A percentile compares a stretch with the other conserved stretches of the same genome.
Evolutionary conservation across 2,113 vertebrate species (phyloP).

Genomic region (Ammodytes dubius): DNA sequence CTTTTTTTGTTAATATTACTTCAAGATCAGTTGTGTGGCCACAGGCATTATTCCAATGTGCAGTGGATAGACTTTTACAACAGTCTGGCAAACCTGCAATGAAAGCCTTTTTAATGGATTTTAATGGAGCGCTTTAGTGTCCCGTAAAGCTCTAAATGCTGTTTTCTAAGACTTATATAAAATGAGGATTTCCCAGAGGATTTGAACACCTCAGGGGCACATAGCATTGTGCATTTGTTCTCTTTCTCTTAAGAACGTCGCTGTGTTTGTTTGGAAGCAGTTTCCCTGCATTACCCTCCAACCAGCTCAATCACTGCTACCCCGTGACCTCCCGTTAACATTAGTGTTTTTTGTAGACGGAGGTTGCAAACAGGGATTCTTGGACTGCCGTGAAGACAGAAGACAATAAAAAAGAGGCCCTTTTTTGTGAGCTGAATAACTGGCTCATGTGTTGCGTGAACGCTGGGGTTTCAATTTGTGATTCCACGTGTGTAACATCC

Average conservation of each 20-base stretch:
- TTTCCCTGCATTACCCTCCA: constrained; percentile 33
- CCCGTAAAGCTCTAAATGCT: constrained; percentile 58
- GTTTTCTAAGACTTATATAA: constrained; percentile 57
- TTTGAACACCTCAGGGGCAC: constrained; percentile 32
- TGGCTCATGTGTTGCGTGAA: background rate
- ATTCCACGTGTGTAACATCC: constrained; percentile 3
- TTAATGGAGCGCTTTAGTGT: constrained; percentile 61
- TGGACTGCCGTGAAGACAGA: constrained; percentile 14
- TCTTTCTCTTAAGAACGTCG: constrained; percentile 33
- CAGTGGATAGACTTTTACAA: constrained; percentile 8
- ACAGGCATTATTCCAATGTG: constrained; percentile 10
- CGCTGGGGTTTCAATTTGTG: constrained; percentile 12
- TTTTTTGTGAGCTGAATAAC: constrained; percentile 33
- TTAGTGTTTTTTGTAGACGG: constrained; percentile 47
- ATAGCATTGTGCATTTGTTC: constrained; percentile 50
- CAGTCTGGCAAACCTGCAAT: constrained; percentile 39
- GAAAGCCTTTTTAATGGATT: constrained; percentile 37
- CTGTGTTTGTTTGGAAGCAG: constrained; percentile 53
- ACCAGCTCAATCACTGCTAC: constrained; percentile 55
- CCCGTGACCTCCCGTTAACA: constrained; percentile 57
- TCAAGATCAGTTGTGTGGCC: constrained; percentile 23
- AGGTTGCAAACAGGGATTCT: constrained; percentile 42
- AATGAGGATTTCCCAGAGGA: constrained; percentile 57
- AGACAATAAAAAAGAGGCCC: constrained; percentile 13
- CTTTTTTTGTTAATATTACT: constrained; percentile 24